Evolutionary conservation across 2,113 vertebrate species (phyloP), one percentile per base, ranked within the genome.

Genomic region (Spermophilus dauricus): DNA sequence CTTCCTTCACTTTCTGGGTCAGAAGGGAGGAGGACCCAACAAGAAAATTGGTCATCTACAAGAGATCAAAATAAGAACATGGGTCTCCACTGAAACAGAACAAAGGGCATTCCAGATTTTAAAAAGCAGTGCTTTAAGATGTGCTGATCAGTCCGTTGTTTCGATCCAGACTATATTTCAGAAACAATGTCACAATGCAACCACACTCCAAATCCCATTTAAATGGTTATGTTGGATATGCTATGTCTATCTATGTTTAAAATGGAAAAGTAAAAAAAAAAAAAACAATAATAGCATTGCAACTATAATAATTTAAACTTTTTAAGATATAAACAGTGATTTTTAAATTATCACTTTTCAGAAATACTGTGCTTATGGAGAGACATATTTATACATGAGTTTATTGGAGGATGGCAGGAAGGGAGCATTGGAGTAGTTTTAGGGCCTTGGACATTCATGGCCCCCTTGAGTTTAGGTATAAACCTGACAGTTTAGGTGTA

Each of bases 111-210:
- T 37, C 14, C n/a, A 4, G 1, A 37, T 72, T 96, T 82, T 32
- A 26, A 86, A 80, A 78, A 67, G 20, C 7, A 32, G 6, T 22
- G 5, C 32, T 3, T 80, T 28, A 18, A 12, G 42, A 18, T 88
- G 51, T 51, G 5, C 83, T 72, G 69, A n/a, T 82, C n/a, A 20
- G 5, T 63, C 16, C 32, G 45, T 34, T 65, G 24, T 86, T 89
- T 93, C 75, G 53, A 97, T 75, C 34, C 37, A 67, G 70, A 89
- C 48, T 80, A 11, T 39, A 28, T 42, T 96, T 89, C 37, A 76
- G 32, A 94, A 77, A 86, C 67, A 84, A 58, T 42, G 11, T 28
- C 56, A 53, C 18, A 70, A 93, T 86, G 70, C 30, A 45, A 22
- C 45, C n/a, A 63, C 37, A 48, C 10, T 45, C 18, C 37, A 87